These are phyloP conservation scores for Mythimna albipuncta DNA, from an alignment of 2,888 invertebrate species.

Conservation along the genomic window DNA sequence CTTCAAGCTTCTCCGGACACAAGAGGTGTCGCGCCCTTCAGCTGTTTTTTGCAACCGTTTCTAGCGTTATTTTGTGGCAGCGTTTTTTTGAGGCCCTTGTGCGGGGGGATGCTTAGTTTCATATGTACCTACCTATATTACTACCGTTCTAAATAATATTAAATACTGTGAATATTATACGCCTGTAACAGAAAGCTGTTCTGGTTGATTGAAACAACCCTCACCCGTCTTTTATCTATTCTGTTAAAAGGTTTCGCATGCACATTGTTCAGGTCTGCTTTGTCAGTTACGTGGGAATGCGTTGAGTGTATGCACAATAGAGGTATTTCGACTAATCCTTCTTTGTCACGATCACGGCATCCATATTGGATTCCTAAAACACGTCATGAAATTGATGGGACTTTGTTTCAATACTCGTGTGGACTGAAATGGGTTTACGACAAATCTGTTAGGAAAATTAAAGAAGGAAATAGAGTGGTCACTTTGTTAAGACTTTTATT, in stretches of 20 bases:
- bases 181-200: background rate
- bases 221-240: background rate
- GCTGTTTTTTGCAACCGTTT: no score
- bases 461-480: background rate
- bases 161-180: no score
- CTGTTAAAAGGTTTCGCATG: constrained; percentile 24
- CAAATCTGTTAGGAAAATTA: background rate
- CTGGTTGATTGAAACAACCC: background rate
- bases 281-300: constrained; percentile 20
- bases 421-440: background rate
- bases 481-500: no score
- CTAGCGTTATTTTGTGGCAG: no score
- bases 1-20: no score
- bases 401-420: background rate
- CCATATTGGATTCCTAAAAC: background rate
- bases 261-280: constrained; percentile 5
- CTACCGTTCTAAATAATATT: no score
- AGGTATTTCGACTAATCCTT: constrained; percentile 21
- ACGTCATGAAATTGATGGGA: constrained; percentile 1
- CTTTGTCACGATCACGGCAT: constrained; percentile 8
- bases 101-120: no score
- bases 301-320: constrained; percentile 14
- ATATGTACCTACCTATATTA: no score
- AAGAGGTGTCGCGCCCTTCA: no score
- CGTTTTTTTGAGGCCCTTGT: no score